Percentiles rank a stretch among this genome's conserved stretches.
These are phyloP conservation scores for Rotaria socialis DNA, from an alignment of 2,888 invertebrate species.

Conservation along the genomic window DNA sequence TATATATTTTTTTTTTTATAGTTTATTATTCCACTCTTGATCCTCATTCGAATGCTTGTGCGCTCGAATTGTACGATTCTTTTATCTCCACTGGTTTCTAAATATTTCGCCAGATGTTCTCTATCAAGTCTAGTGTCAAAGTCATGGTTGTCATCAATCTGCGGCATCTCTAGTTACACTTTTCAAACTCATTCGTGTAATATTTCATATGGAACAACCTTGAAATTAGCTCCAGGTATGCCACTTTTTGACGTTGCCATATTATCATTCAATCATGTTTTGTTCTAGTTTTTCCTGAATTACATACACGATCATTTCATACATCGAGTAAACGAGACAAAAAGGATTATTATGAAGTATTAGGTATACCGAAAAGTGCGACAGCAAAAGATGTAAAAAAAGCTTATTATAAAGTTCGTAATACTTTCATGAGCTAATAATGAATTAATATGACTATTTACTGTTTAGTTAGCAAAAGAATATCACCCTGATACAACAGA, in stretches of 20 bases:
- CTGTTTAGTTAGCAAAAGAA: conserved; percentile 75
- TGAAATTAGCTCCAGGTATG: neutral
- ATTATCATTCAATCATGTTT: neutral
- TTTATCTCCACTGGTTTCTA: neutral
- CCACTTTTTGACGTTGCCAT: no score
- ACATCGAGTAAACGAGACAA: neutral
- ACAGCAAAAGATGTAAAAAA: conserved; percentile 87
- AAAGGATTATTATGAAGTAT: conserved; percentile 79
- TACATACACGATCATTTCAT: neutral
- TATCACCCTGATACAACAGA: conserved; percentile 98
- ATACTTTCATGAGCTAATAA: neutral
- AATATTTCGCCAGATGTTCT: neutral
- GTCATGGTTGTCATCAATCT: neutral
- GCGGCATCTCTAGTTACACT: neutral
- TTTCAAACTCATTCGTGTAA: neutral
- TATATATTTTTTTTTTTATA: no score
- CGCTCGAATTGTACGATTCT: neutral
- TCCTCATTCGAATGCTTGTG: neutral
- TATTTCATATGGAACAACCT: neutral
- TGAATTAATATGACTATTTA: no score
- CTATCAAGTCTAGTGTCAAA: neutral
- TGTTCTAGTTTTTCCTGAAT: neutral
- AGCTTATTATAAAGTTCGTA: conserved; percentile 71
- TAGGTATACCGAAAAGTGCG: conserved; percentile 82
- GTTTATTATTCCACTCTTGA: neutral